Evolutionary conservation across 2,113 vertebrate genomes (phyloP).

Genomic region (Mesoclemmys tuberculata): DNA sequence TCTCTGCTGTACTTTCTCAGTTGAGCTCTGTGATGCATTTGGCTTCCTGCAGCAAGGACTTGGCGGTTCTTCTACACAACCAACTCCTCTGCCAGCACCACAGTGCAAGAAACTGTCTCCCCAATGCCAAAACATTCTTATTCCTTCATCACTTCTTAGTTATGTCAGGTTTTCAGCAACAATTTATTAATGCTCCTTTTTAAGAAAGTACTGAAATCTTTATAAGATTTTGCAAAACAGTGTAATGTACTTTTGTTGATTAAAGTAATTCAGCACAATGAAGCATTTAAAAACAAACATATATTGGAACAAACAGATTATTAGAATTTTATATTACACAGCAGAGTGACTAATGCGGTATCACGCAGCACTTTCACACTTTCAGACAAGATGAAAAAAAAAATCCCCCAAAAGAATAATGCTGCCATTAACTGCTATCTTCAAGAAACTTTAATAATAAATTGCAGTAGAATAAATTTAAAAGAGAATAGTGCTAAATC

Average conservation of each 20-base stretch:
- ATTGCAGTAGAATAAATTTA: not conserved
- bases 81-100: not conserved
- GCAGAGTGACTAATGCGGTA: not conserved
- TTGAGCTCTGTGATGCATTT: not conserved
- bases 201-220: not conserved
- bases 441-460: slow-evolving; percentile 26
- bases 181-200: not conserved
- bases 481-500: not conserved
- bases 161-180: not conserved
- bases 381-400: slow-evolving; percentile 22
- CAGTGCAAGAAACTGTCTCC: not conserved
- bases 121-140: not conserved
- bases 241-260: not conserved
- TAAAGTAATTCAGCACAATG: not conserved
- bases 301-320: not conserved
- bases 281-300: slow-evolving; percentile 2
- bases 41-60: not conserved
- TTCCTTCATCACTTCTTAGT: not conserved
- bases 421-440: slow-evolving; percentile 26
- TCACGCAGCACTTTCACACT: not conserved
- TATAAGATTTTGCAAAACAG: not conserved
- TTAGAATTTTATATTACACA: not conserved
- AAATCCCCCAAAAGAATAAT: slow-evolving; percentile 27
- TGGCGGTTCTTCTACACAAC: not conserved
- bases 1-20: not conserved